Evolutionary conservation across 1,140 invertebrate species (phyloP).

Genomic region (Ridgeia piscesae): DNA sequence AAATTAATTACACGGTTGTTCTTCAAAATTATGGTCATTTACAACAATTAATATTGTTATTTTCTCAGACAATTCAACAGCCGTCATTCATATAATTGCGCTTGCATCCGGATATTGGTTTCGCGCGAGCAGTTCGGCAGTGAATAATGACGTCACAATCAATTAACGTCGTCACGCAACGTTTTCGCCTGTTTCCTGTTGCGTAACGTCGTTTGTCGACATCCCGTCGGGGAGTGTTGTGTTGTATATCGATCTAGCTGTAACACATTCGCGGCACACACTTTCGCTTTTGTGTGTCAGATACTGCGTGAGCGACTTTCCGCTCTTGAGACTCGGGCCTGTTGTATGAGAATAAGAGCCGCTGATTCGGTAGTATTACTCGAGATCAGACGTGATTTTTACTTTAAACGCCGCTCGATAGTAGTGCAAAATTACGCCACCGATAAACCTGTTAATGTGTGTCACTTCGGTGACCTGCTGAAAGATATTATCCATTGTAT

Average conservation of each 20-base stretch:
- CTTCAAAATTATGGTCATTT: no score
- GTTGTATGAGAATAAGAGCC: background rate
- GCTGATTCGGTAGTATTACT: background rate
- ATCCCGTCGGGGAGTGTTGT: background rate
- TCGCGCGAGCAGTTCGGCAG: background rate
- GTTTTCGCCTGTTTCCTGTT: background rate
- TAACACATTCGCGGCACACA: background rate
- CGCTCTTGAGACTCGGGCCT: background rate
- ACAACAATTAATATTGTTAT: no score
- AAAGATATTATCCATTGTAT: background rate
- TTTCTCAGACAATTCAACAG: background rate
- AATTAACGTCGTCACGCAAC: background rate
- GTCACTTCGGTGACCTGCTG: background rate
- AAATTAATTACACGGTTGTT: no score
- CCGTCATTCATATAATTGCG: background rate
- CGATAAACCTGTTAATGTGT: background rate
- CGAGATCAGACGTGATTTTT: background rate
- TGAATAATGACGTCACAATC: background rate
- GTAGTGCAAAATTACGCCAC: background rate
- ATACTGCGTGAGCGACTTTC: background rate
- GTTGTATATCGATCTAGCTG: background rate
- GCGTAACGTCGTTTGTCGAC: background rate
- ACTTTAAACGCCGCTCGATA: background rate
- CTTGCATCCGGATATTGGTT: background rate
- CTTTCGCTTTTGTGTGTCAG: background rate